Percentiles rank a stretch among this genome's conserved stretches.
Evolutionary conservation across 2,113 vertebrate genomes (phyloP).

Genomic region (Pseudorasbora parva): DNA sequence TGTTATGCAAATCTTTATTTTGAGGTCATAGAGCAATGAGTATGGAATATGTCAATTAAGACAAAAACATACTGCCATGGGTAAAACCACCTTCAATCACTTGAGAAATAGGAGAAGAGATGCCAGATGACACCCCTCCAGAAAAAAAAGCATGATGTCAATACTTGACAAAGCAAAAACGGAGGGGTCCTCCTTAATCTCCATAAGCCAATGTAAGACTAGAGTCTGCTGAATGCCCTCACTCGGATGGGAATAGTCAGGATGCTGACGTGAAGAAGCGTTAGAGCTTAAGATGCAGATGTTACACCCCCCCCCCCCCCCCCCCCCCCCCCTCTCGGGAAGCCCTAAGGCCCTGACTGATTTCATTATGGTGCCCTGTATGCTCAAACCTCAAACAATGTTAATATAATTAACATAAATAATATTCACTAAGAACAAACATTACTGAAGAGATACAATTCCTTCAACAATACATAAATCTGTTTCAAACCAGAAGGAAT

Average conservation of each 20-base stretch:
- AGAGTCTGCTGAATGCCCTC: constrained; percentile 4
- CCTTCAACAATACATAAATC: neutral
- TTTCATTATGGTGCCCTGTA: neutral
- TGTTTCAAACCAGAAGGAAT: constrained; percentile 30
- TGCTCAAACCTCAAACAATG: neutral
- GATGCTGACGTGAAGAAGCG: neutral
- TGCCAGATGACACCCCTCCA: neutral
- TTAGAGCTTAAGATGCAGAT: constrained; percentile 26
- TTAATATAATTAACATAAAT: neutral
- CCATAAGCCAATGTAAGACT: neutral
- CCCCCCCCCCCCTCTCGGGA: neutral
- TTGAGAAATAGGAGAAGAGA: constrained; percentile 6
- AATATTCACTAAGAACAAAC: neutral
- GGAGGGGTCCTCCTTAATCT: constrained; percentile 16
- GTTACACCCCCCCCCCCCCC: neutral
- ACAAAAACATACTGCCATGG: neutral
- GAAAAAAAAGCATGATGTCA: constrained; percentile 45
- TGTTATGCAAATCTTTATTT: neutral
- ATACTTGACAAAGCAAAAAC: constrained; percentile 40
- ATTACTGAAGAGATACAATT: neutral
- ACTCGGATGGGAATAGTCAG: neutral
- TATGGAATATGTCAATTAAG: neutral
- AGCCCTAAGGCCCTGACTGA: constrained; percentile 4
- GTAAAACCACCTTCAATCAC: neutral
- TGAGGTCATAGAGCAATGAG: neutral